Base-by-base conservation (phyloP, 2,113 vertebrate species). In the Fukomys damarensis region DNA sequence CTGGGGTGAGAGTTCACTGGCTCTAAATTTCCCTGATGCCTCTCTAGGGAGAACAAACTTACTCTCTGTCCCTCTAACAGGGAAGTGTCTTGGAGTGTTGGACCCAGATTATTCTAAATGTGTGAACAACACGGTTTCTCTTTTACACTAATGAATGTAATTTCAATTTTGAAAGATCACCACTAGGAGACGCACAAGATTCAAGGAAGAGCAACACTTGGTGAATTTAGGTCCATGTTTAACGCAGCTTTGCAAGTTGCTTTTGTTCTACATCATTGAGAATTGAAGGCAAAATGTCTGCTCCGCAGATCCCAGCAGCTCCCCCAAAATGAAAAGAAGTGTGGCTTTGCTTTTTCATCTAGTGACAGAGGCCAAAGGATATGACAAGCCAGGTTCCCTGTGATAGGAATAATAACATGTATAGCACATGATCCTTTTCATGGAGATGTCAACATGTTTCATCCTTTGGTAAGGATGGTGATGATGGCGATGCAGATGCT, bases 181-280 rank as follows among this genome's bases (percentile, higher is more conserved):
- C 97, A 96, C 97, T 97, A 98, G 96, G 95, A 95, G 96, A 89
- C 52, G 97, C 97, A 93, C 95, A 95, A 66, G 96, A 79, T 61
- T 94, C 94, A 96, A 86, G 68, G 32, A 95, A 90, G 81, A 63
- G 76, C 56, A 28, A 32, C 4, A 2, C 46, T 58, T 56, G 4
- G 38, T 49, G n/a, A 68, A 65, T 93, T 95, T 88, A 70, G 74
- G 96, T 96, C 13, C 19, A 1, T 1, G 4, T 80, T 91, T 97
- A 58, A 85, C 83, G 41, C 77, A 93, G 89, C 58, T 94, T 93
- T 74, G 32, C 86, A n/a, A 43, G 59, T 92, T 97, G 93, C 95
- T 94, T 98, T 97, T 98, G 95, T 97, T 98, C 86, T 86, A 90
- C 76, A 91, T 52, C 32, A 54, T 22, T 82, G 86, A 93, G 66